These are phyloP conservation scores for Zoanthus sansibaricus DNA, from an alignment of 92 coral and sea anemone species.

Conservation along the genomic window DNA sequence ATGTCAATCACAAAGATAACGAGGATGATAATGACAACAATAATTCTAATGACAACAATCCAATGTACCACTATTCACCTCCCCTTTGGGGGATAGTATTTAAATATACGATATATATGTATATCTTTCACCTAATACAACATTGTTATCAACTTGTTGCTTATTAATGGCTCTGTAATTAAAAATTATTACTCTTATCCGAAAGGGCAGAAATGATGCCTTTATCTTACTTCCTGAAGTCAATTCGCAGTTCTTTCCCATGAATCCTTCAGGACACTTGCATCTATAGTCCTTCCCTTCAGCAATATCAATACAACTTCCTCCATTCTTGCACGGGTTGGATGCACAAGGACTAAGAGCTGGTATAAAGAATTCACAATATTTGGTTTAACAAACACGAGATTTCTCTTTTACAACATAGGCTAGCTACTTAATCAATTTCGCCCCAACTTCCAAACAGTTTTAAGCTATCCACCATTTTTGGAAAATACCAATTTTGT, in stretches of 20 bases:
- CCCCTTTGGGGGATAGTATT: no score
- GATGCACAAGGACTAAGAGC: constrained; percentile 56
- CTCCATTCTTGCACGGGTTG: constrained; percentile 92
- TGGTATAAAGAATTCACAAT: background rate
- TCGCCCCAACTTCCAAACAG: no score
- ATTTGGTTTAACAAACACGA: background rate
- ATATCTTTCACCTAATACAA: no score
- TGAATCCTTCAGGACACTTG: constrained; percentile 69
- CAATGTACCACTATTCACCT: no score
- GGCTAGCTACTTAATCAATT: no score
- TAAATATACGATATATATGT: no score
- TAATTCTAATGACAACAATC: no score
- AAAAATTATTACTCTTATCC: no score
- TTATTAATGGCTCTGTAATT: background rate
- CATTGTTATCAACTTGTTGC: background rate
- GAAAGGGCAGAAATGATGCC: background rate
- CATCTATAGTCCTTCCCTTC: constrained; percentile 45
- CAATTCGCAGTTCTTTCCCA: constrained; percentile 75
- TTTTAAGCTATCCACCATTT: no score
- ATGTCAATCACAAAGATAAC: no score
- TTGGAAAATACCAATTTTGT: no score
- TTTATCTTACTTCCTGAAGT: background rate
- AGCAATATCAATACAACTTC: constrained; percentile 61
- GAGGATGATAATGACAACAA: no score
- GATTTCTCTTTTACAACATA: background rate